phyloP scores from a whole-genome alignment of 2,888 invertebrate species.

The Lithodes maja region DNA sequence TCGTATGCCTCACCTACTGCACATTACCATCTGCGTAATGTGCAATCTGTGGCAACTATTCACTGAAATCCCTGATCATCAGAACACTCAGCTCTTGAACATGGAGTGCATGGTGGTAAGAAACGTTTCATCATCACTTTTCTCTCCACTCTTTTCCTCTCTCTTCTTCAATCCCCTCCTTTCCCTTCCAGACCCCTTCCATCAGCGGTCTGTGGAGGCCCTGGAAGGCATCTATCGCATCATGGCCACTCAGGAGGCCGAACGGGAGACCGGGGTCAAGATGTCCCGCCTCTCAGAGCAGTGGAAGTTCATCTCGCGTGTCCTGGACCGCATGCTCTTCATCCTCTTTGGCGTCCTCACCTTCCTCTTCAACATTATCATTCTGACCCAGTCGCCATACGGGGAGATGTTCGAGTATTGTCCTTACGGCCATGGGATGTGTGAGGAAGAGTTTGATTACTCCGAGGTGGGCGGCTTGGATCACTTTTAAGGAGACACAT shows the following conservation, averaged over 20 bases:
- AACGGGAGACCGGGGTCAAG: no score
- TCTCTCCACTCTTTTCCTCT: not conserved
- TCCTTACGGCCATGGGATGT: conserved; percentile 40
- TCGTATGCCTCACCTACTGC: not conserved
- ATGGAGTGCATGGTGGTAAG: not conserved
- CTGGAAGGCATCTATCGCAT: conserved; percentile 44
- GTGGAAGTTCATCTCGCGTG: conserved; percentile 69
- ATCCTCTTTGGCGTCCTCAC: conserved; percentile 56
- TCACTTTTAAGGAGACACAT: not conserved
- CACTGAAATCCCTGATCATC: no score
- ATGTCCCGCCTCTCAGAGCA: conserved; percentile 31
- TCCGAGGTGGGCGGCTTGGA: not conserved
- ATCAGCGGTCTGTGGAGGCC: conserved; percentile 60
- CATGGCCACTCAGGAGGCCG: not conserved
- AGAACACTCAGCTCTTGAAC: not conserved
- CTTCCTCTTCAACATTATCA: conserved; percentile 62
- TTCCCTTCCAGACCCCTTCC: conserved; percentile 64
- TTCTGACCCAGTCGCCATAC: conserved; percentile 65
- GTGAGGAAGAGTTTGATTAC: conserved; percentile 27
- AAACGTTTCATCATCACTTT: not conserved
- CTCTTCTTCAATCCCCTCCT: not conserved
- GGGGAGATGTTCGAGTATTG: conserved; percentile 64
- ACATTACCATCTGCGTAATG: no score
- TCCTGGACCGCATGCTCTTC: conserved; percentile 64
- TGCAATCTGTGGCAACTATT: no score